Conservation (phyloP, 2,113 vertebrate species). For the Lagopus leucura region DNA sequence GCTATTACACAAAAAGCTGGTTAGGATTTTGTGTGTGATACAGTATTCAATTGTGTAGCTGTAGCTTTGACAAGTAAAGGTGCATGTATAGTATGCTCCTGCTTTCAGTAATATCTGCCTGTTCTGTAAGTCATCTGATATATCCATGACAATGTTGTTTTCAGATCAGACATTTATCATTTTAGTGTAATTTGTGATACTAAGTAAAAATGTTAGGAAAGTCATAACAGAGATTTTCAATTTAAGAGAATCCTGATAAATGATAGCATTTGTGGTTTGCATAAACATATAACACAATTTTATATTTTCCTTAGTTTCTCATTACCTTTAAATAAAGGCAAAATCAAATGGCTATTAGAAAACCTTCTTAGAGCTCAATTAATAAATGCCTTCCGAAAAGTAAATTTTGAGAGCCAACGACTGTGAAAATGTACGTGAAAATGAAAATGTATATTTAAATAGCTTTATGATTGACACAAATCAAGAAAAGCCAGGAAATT, state of each 20-base stretch:
- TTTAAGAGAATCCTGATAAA: neutral
- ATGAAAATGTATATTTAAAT: too few species aligned
- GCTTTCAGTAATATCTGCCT: neutral
- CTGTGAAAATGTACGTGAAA: neutral
- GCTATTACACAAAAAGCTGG: neutral
- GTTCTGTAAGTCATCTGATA: neutral
- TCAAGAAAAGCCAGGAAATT: conserved; percentile 6
- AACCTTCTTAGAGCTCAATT: conserved; percentile 36
- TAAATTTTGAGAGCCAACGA: conserved; percentile 16
- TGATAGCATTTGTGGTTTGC: neutral
- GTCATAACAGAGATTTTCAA: neutral
- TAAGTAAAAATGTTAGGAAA: neutral
- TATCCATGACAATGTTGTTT: neutral
- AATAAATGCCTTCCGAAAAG: conserved; percentile 38
- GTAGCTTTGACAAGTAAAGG: neutral
- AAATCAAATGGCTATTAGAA: conserved; percentile 36
- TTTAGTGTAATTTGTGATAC: conserved; percentile 33
- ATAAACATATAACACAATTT: neutral
- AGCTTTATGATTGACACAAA: conserved; percentile 11
- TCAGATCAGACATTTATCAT: neutral
- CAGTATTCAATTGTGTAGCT: neutral
- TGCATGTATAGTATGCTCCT: neutral
- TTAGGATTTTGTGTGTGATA: neutral
- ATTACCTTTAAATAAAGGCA: conserved; percentile 46
- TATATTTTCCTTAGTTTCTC: conserved; percentile 17